Base-by-base conservation (phyloP, 2,888 invertebrate species). In the Aquatica leii region DNA sequence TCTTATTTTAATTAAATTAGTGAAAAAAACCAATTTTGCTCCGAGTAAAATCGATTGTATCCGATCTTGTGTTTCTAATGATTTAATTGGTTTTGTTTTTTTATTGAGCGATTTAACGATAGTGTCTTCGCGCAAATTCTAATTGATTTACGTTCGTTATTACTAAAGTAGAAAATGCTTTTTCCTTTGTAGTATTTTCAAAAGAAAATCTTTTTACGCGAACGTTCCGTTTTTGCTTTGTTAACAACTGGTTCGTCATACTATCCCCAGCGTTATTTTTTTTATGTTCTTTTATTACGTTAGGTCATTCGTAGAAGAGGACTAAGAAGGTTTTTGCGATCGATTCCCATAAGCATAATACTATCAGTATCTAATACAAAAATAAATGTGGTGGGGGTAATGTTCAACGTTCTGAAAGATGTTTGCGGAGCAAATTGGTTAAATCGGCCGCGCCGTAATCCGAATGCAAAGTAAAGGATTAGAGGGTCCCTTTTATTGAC, bases 371-470 rank as follows among this genome's bases (percentile, higher is more conserved):
- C 24, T 60, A 57, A 48, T 57, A 57, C 57, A 41, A 57, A 54
- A 50, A 34, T 59, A 60, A 41, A 43, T 15, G 56, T 11, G 43
- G 49, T 11, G 41, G 51, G 53, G 52, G 37, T 52, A 53, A 18
- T 46, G 17, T 46, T 46, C 18, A 46, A 20, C 18, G 4, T 46
- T 18, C 62, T 62, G 63, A 65, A 66, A 69, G 69, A 66, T 78
- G 77, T 79, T 79, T 79, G 77, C 75, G 72, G 75, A 77, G 74
- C 77, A 78, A 79, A 79, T 79, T 79, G 79, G 78, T 78, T 78
- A 78, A 79, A 79, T 79, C 78, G 78, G 76, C 78, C 78, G 76
- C 71, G 75, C 72, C 74, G 76, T 77, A 77, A 78, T 77, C 77
- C 76, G 75, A 75, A 77, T 76, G 76, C 78, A 77, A 76, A 77